Percentiles rank a stretch among this genome's conserved stretches.
phyloP scores from a whole-genome alignment of 2,113 vertebrate species.

The Thinocorus orbignyianus region DNA sequence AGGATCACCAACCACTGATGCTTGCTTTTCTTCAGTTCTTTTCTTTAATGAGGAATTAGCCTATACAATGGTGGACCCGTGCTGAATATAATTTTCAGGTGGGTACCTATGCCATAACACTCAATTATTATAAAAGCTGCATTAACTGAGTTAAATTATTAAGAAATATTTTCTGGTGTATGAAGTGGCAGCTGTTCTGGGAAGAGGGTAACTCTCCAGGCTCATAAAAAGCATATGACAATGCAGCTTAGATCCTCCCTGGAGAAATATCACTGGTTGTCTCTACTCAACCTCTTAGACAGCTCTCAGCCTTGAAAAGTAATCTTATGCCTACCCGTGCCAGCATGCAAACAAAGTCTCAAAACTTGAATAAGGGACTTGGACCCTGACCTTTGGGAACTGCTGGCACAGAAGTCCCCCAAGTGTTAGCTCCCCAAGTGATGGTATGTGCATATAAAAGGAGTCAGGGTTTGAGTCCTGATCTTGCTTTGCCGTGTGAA shows the following conservation, averaged over 20 bases:
- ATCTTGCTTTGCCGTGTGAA: not conserved
- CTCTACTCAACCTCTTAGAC: not conserved
- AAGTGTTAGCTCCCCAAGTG: not conserved
- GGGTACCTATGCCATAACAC: not conserved
- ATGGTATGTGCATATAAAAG: not conserved
- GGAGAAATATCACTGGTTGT: not conserved
- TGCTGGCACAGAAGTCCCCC: not conserved
- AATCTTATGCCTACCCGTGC: not conserved
- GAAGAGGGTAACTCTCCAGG: not conserved
- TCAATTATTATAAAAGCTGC: constrained; percentile 3
- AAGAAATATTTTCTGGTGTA: not conserved
- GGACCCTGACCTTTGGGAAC: not conserved
- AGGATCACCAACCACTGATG: not conserved
- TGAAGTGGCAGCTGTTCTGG: not conserved
- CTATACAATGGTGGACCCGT: not conserved
- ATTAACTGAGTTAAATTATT: constrained; percentile 11
- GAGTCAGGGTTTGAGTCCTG: not conserved
- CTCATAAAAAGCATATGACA: not conserved
- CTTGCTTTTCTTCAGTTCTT: not conserved
- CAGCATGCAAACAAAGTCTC: not conserved
- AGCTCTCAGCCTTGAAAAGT: not conserved
- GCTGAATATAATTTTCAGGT: constrained; percentile 17
- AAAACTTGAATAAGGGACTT: not conserved
- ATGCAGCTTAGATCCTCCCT: not conserved
- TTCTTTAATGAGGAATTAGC: constrained; percentile 2